Conservation (phyloP, 1,140 invertebrate species). For the Physella acuta region DNA sequence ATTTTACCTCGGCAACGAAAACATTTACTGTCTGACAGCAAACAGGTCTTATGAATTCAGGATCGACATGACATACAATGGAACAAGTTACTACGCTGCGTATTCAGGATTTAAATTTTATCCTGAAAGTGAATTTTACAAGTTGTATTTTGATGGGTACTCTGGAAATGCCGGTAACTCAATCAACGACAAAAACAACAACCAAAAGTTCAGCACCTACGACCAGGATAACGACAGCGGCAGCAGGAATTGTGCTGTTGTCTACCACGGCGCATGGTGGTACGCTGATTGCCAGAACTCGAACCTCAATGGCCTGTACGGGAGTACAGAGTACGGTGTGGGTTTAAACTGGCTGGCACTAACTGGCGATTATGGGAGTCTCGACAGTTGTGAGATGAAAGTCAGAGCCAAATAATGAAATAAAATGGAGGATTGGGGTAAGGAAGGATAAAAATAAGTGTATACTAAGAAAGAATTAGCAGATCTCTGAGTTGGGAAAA, state of each 20-base stretch:
- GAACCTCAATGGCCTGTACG: not conserved
- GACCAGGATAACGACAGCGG: slow-evolving; percentile 5
- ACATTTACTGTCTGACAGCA: not conserved
- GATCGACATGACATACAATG: not conserved
- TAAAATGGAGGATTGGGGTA: no score
- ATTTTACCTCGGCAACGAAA: slow-evolving; percentile 56
- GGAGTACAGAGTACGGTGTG: not conserved
- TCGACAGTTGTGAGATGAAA: slow-evolving; percentile 14
- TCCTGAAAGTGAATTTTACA: not conserved
- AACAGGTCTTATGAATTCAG: slow-evolving; percentile 3
- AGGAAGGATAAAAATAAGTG: no score
- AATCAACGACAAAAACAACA: not conserved
- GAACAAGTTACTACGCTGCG: not conserved
- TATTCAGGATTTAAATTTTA: not conserved
- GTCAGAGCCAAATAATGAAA: not conserved
- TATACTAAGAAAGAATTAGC: no score
- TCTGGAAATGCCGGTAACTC: not conserved
- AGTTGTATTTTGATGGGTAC: not conserved
- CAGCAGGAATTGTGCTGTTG: not conserved
- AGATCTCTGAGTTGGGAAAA: no score
- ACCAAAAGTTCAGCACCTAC: not conserved
- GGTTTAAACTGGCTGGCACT: not conserved
- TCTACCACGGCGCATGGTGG: not conserved
- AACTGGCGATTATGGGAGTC: not conserved
- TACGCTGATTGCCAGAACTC: not conserved